Conservation (phyloP, 2,888 invertebrate genomes). For the Anthrax anthrax region DNA sequence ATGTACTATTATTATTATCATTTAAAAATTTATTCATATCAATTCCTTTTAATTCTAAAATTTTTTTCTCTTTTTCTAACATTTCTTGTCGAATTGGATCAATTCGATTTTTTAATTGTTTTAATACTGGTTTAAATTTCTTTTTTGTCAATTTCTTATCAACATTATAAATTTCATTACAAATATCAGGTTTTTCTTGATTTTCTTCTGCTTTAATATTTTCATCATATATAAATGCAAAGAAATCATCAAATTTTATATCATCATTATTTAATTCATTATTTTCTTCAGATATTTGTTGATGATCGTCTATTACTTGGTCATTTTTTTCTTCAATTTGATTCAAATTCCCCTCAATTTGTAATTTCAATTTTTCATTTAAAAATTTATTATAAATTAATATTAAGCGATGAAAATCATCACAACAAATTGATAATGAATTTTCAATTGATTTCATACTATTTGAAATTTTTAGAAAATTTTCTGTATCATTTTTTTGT, state of each 20-base stretch:
- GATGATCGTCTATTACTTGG: conserved; percentile 1
- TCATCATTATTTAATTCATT: neutral
- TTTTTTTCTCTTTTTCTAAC: conserved; percentile 28
- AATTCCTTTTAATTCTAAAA: conserved; percentile 29
- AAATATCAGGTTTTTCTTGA: conserved; percentile 16
- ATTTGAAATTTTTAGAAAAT: conserved; percentile 26
- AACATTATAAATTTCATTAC: conserved; percentile 27
- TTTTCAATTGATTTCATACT: conserved; percentile 30
- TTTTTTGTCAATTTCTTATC: conserved; percentile 29
- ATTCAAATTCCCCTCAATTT: conserved; percentile 1
- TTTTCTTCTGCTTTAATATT: conserved; percentile 2
- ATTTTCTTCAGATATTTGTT: conserved; percentile 1
- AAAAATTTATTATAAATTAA: conserved; percentile 31
- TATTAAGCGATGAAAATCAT: conserved; percentile 32
- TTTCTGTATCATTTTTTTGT: neutral
- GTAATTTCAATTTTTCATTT: conserved; percentile 22
- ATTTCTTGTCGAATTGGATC: conserved; percentile 32
- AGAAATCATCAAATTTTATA: conserved; percentile 27
- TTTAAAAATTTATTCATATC: conserved; percentile 28
- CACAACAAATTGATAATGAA: conserved; percentile 27
- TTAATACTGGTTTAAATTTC: conserved; percentile 31
- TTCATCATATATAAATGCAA: conserved; percentile 31
- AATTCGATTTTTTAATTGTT: conserved; percentile 30
- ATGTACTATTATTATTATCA: conserved; percentile 5
- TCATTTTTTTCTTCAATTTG: conserved; percentile 1